Percentiles rank a stretch among this genome's conserved stretches.
Conservation (phyloP, 2,113 vertebrate species). For the Rhinopomastus cyanomelas region DNA sequence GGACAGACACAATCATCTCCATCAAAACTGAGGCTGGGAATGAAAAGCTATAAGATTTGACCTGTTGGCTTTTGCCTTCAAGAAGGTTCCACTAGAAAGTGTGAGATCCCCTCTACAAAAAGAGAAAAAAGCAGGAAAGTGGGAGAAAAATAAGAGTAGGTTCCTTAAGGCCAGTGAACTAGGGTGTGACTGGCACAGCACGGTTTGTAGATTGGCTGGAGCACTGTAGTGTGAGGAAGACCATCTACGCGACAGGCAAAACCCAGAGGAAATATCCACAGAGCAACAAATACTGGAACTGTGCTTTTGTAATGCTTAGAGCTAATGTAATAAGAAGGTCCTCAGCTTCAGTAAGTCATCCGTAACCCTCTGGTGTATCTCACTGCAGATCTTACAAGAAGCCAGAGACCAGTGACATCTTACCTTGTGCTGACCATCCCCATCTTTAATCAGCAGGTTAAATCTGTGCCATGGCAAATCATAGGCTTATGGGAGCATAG, state of each 20-base stretch:
- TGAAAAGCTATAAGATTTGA: background rate
- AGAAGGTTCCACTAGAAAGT: background rate
- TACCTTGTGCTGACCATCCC: background rate
- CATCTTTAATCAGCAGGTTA: background rate
- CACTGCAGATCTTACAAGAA: background rate
- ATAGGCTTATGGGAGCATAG: background rate
- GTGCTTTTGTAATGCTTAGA: background rate
- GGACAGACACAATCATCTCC: background rate
- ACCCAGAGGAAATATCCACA: background rate
- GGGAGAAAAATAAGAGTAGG: background rate
- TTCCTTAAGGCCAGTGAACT: background rate
- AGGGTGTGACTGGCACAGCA: background rate
- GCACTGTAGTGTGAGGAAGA: background rate
- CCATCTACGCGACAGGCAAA: background rate
- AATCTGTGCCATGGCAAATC: background rate
- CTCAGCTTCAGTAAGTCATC: background rate
- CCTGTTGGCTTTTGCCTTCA: background rate
- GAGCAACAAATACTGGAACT: background rate
- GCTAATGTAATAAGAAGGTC: background rate
- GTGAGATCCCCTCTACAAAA: background rate
- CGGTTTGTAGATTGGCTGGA: background rate
- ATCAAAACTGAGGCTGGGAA: background rate
- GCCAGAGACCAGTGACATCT: background rate
- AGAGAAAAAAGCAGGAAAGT: fast-evolving
- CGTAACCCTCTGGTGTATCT: background rate